Base-by-base conservation (phyloP, 2,113 vertebrate species). In the Xiphophorus maculatus region DNA sequence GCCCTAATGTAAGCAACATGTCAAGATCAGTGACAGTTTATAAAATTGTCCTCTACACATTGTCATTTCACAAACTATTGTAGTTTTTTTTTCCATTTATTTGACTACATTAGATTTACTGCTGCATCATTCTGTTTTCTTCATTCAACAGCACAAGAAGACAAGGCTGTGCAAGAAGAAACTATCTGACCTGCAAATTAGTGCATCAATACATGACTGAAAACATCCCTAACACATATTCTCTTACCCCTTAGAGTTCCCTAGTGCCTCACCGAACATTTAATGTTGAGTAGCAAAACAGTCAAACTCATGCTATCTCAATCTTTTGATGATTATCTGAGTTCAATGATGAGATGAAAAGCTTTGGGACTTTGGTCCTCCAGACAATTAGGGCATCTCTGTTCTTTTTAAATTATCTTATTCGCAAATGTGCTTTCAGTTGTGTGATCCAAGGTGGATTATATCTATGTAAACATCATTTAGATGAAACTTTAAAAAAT, bases 21-120 rank as follows among this genome's bases (percentile, higher is more conserved):
- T 83, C 84, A 84, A 83, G 79, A 73, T 54, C 63, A 13, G 9
- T 30, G 67, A 76, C 76, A 80, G 29, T 89, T 87, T 64, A 73
- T 87, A 82, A 84, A 82, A 79, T 84, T 74, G 88, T 89, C 69
- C 44, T 79, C 75, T 82, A 84, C 68, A 88, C 90, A 88, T 90
- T 83, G 89, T 70, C 74, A 71, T 85, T 84, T 60, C 85, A 89
- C 66, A 84, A 84, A 89, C 87, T 84, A 68, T 75, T 61, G 63
- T 86, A 85, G 85, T 84, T 80, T 85, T 83, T 85, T 83, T 90
- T 54, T 25, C 0, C 6, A 77, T 82, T 83, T 82, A 58, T 69
- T 79, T 88, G 77, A 88, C 83, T 89, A 82, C 86, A 66, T 70
- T 80, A 66, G 69, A 32, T 71, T 32, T 67, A 71, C 60, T 60